Base-by-base conservation (phyloP, 2,797 vertebrate species). In the Sebastes oblongus region DNA sequence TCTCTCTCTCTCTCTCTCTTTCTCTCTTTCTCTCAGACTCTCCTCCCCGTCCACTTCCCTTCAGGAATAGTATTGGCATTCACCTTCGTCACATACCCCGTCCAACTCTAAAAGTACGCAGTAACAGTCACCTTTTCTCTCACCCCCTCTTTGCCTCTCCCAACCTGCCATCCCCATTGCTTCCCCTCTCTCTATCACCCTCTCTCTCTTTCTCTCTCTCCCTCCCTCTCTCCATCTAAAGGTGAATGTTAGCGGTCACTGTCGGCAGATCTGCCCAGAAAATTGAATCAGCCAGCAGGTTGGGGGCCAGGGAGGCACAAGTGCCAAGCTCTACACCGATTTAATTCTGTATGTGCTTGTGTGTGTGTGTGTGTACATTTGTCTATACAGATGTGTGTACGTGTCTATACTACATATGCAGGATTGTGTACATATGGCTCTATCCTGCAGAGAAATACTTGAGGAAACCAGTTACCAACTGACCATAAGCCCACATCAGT, bases 271-370 rank as follows among this genome's bases (percentile, higher is more conserved):
- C 88, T 87, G 88, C 87, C 88, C 88, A 84, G 87, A 86, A 92
- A 94, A 94, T 93, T 94, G 88, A 93, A 94, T 93, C 91, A 93
- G 83, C 89, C 84, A 90, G 89, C 90, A 90, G 89, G 91, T 93
- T 91, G 86, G 89, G 78, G 90, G 90, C 88, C 92, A 89, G 85
- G 58, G 75, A 92, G 86, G 78, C 84, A 83, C 81, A 72, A 86
- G 87, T 91, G 91, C 91, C 88, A 92, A 93, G 83, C 80, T 70
- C 79, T 79, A 81, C 86, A 72, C 87, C 89, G 87, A 92, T 92
- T 92, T 91, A 91, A 94, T 94, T 93, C 29, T 61, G 20, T 81
- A 29, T 79, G 69, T 76, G 76, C 62, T 62, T 72, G 64, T 60
- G 70, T 77, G 75, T 78, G 66, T 60, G 46, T 52, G 60, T 71